These are phyloP conservation scores for Shinisaurus crocodilurus DNA, from an alignment of 2,113 vertebrate genomes.

Conservation along the genomic window DNA sequence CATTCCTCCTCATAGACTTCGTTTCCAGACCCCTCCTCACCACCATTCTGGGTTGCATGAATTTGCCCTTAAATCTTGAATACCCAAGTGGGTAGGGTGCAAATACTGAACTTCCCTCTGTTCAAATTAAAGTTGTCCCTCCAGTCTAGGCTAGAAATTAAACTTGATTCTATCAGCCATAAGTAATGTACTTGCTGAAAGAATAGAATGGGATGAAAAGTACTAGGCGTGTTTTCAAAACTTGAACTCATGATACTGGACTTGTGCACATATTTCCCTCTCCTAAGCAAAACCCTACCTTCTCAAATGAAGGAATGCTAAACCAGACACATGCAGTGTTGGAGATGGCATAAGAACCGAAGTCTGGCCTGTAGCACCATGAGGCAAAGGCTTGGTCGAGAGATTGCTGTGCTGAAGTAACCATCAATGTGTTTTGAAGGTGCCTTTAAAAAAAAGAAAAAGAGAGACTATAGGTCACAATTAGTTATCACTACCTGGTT, in stretches of 20 bases:
- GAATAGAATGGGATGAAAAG: not conserved
- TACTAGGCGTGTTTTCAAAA: not conserved
- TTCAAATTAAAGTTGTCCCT: not conserved
- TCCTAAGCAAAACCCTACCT: not conserved
- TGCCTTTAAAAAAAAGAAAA: not conserved
- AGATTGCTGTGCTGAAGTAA: not conserved
- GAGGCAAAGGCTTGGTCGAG: not conserved
- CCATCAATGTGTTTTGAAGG: not conserved
- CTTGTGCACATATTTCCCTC: not conserved
- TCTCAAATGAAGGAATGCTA: not conserved
- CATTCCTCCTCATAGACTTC: not conserved
- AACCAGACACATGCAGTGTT: not conserved
- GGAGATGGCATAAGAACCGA: not conserved
- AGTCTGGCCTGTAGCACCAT: not conserved
- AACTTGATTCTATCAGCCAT: not conserved
- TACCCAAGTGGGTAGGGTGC: not conserved
- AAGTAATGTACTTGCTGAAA: not conserved
- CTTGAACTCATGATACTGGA: too few species aligned
- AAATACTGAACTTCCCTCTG: not conserved
- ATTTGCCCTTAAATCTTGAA: not conserved
- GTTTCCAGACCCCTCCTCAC: not conserved
- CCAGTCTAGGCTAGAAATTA: not conserved
- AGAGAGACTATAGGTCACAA: not conserved
- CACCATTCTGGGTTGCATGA: not conserved
- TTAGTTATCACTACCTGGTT: not conserved